These are phyloP conservation scores for Carollia perspicillata DNA, from an alignment of 2,113 vertebrate species.

Conservation along the genomic window DNA sequence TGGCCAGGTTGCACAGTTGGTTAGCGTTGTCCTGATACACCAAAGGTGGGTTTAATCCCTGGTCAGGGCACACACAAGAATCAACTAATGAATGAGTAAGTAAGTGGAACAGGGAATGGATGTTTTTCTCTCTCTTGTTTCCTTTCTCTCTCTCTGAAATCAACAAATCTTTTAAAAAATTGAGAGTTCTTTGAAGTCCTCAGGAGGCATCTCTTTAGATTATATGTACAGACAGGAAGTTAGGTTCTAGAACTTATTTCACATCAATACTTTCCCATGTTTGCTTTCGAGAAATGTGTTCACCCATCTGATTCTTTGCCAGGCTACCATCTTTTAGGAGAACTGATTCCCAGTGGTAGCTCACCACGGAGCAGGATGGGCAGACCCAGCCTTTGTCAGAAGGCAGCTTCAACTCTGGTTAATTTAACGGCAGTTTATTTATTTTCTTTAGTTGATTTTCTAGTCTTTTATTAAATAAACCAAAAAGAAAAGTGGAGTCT, in stretches of 20 bases:
- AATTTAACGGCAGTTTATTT: background rate
- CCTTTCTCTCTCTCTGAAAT: too few species aligned
- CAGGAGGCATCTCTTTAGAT: background rate
- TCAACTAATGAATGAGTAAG: too few species aligned
- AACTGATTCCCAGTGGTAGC: background rate
- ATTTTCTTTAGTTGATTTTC: background rate
- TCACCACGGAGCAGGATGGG: background rate
- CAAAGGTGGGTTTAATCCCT: too few species aligned
- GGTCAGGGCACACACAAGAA: too few species aligned
- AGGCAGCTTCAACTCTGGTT: background rate
- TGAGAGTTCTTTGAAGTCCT: background rate
- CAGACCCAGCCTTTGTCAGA: background rate
- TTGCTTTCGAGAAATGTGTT: background rate
- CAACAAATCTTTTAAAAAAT: too few species aligned
- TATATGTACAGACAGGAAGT: too few species aligned
- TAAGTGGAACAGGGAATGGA: too few species aligned
- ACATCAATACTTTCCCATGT: accelerated
- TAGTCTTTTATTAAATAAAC: background rate
- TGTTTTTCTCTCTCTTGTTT: too few species aligned
- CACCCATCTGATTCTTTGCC: background rate
- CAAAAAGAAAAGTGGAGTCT: background rate
- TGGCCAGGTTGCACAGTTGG: too few species aligned
- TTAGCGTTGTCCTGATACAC: too few species aligned
- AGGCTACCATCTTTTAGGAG: background rate
- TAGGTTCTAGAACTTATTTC: background rate